A percentile compares a stretch with the other conserved stretches of the same genome.
Evolutionary conservation across 2,888 invertebrate species (phyloP).

Genomic region (Amblyteles armatorius): DNA sequence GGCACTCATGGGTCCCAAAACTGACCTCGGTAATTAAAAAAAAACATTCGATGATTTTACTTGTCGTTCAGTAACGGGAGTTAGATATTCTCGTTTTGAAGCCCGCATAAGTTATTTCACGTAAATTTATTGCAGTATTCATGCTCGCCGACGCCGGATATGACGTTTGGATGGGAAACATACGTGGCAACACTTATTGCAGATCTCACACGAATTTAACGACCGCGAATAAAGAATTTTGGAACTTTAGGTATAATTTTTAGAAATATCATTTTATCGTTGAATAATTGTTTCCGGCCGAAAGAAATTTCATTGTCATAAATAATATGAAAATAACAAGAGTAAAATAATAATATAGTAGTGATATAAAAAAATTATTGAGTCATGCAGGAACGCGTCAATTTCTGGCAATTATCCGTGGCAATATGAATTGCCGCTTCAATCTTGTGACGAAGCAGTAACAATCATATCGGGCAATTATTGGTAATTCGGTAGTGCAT

Average conservation of each 20-base stretch:
- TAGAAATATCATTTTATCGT: neutral
- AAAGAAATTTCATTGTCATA: neutral
- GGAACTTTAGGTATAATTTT: slow-evolving; percentile 86
- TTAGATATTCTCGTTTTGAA: neutral
- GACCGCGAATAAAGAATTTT: slow-evolving; percentile 85
- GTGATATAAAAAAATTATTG: too few relatives aligned
- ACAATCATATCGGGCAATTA: neutral
- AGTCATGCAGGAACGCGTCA: neutral
- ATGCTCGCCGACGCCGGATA: slow-evolving; percentile 87
- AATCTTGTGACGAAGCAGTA: neutral
- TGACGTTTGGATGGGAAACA: slow-evolving; percentile 87
- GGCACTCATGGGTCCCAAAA: slow-evolving; percentile 77
- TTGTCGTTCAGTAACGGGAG: neutral
- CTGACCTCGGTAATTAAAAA: slow-evolving; percentile 77
- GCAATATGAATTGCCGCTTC: neutral
- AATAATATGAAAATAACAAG: neutral
- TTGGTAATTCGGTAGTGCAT: too few relatives aligned
- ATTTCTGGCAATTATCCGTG: neutral
- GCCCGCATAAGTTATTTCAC: neutral
- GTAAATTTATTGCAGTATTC: slow-evolving; percentile 83
- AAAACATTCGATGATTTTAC: neutral
- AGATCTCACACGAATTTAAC: slow-evolving; percentile 84
- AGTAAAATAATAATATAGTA: too few relatives aligned
- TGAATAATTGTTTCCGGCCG: neutral
- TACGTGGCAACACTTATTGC: slow-evolving; percentile 86